These are phyloP conservation scores for Agrypnia vestita DNA, from an alignment of 1,140 invertebrate genomes.

Conservation along the genomic window DNA sequence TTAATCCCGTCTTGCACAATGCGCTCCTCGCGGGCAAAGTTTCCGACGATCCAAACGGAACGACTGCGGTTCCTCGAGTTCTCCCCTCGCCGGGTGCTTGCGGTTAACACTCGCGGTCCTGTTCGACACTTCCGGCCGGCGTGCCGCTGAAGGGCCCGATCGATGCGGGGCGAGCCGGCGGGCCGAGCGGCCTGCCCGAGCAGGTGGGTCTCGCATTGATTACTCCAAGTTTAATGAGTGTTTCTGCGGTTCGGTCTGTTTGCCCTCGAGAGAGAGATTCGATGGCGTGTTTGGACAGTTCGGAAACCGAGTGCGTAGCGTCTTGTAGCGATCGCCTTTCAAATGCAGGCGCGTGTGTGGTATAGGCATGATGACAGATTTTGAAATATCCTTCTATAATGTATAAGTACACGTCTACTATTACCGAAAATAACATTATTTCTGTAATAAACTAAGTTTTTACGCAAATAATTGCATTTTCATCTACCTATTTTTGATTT, in stretches of 20 bases:
- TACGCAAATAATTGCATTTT: too few species aligned
- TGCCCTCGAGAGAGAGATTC: background rate
- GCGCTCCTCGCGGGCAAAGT: background rate
- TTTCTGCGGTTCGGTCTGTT: constrained; percentile 19
- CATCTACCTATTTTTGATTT: too few species aligned
- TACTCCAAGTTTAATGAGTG: constrained; percentile 24
- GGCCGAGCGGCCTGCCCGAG: background rate
- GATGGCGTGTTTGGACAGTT: background rate
- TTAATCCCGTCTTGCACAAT: too few species aligned
- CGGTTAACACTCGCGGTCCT: constrained; percentile 34
- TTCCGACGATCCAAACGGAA: background rate
- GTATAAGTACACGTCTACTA: too few species aligned
- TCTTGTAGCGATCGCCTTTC: background rate
- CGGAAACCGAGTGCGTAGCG: background rate
- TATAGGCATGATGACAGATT: too few species aligned
- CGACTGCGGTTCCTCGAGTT: background rate
- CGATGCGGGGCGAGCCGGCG: constrained; percentile 6
- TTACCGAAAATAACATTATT: too few species aligned
- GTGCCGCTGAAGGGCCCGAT: constrained; percentile 7
- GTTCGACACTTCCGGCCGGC: constrained; percentile 33
- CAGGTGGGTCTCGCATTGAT: constrained; percentile 36
- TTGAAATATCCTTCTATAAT: too few species aligned
- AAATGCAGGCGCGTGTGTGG: background rate
- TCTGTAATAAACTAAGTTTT: too few species aligned
- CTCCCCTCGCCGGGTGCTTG: background rate